phyloP scores from a whole-genome alignment of 2,888 invertebrate species.

The Acronicta alni region DNA sequence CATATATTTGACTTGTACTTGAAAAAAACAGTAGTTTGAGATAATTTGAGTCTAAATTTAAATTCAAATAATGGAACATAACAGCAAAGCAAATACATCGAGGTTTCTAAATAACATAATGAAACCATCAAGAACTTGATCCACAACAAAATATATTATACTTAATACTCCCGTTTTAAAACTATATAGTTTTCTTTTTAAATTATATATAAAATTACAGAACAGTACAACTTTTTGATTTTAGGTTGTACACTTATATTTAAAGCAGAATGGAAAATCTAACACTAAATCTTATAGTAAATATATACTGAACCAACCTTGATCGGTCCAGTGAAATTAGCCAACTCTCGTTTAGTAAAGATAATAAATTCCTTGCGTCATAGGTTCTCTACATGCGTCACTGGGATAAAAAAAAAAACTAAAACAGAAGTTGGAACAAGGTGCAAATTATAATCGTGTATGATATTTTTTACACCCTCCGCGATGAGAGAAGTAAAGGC shows the following conservation, averaged over 20 bases:
- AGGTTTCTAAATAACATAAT: too few relatives aligned
- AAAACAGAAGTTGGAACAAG: constrained; percentile 9
- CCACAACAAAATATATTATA: too few relatives aligned
- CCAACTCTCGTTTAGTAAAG: background rate
- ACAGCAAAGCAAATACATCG: too few relatives aligned
- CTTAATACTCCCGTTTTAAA: too few relatives aligned
- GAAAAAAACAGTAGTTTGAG: background rate
- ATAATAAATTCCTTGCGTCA: constrained; percentile 11
- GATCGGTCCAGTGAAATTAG: background rate
- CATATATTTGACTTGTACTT: constrained; percentile 1
- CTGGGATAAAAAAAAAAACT: constrained; percentile 2
- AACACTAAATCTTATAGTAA: too few relatives aligned
- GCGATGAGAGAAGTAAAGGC: constrained; percentile 17
- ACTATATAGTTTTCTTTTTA: too few relatives aligned
- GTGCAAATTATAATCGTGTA: constrained; percentile 13
- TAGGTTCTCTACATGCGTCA: constrained; percentile 40
- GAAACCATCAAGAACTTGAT: too few relatives aligned
- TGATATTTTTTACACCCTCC: constrained; percentile 37
- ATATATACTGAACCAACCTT: too few relatives aligned
- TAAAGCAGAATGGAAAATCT: too few relatives aligned
- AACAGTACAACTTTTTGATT: too few relatives aligned
- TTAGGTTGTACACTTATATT: too few relatives aligned
- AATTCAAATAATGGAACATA: background rate
- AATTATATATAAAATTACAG: too few relatives aligned
- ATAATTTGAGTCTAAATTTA: constrained; percentile 10